A percentile compares a stretch with the other conserved stretches of the same genome.
Evolutionary conservation across 2,888 invertebrate genomes (phyloP).

Genomic region (Pseudococcus jackbeardsleyi): DNA sequence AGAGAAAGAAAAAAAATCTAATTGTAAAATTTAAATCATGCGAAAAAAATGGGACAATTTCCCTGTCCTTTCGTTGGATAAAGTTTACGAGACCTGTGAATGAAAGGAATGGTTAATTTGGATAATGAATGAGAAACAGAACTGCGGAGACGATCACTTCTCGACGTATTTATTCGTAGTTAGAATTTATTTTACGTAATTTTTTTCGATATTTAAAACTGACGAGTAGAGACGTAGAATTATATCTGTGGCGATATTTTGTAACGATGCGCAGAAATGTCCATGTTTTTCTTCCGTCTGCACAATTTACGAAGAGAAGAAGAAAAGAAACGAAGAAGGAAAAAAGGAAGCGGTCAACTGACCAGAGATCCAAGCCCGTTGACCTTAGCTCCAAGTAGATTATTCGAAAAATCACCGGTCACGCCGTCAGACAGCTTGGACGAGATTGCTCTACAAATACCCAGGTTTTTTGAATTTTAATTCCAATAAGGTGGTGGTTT

Average conservation of each 20-base stretch:
- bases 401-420: slow-evolving; percentile 87
- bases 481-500: neutral
- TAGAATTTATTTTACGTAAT: neutral
- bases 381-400: slow-evolving; percentile 82
- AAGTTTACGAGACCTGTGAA: neutral
- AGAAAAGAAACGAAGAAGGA: slow-evolving; percentile 76
- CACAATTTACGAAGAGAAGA: slow-evolving; percentile 90
- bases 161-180: neutral
- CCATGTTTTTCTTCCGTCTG: slow-evolving; percentile 95
- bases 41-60: neutral
- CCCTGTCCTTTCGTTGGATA: neutral
- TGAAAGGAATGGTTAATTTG: neutral
- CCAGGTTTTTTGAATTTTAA: slow-evolving; percentile 78
- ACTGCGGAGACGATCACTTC: neutral
- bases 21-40: neutral
- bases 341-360: slow-evolving; percentile 69
- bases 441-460: slow-evolving; percentile 92
- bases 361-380: slow-evolving; percentile 73
- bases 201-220: neutral
- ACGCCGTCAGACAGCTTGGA: slow-evolving; percentile 90
- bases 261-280: slow-evolving; percentile 75
- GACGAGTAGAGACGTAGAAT: neutral
- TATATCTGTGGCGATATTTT: neutral
- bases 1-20: neutral
- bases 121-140: neutral